A percentile compares a stretch with the other conserved stretches of the same genome.
These are phyloP conservation scores for Branchinecta sandiegonensis DNA, from an alignment of 2,888 invertebrate genomes.

Conservation along the genomic window DNA sequence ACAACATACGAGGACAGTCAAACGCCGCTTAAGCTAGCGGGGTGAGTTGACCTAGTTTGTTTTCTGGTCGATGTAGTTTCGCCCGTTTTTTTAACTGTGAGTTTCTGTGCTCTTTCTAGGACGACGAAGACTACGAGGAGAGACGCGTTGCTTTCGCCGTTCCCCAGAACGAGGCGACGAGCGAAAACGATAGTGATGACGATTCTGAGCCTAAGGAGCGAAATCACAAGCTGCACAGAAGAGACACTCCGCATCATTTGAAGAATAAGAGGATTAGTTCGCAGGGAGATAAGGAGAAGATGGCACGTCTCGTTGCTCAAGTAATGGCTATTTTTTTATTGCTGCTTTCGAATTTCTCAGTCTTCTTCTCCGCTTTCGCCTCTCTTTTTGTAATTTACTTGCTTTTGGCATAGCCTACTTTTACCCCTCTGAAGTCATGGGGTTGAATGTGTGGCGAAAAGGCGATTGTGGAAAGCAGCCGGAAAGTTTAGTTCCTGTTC, in stretches of 20 bases:
- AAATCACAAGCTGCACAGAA: constrained; percentile 58
- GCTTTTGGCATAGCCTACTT: not conserved
- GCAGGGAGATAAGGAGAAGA: constrained; percentile 29
- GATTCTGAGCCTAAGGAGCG: constrained; percentile 30
- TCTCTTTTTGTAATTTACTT: not conserved
- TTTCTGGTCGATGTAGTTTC: too few species aligned
- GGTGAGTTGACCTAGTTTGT: too few species aligned
- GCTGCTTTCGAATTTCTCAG: constrained; percentile 15
- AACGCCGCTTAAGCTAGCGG: too few species aligned
- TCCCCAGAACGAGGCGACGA: constrained; percentile 30
- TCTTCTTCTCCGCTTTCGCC: not conserved
- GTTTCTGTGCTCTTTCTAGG: too few species aligned
- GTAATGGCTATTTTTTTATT: not conserved
- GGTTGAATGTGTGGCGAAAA: too few species aligned
- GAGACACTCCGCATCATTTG: constrained; percentile 97
- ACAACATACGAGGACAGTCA: too few species aligned
- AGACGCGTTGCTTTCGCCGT: constrained; percentile 51
- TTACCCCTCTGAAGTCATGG: too few species aligned
- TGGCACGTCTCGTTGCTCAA: constrained; percentile 17
- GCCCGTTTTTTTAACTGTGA: too few species aligned
- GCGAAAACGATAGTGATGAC: constrained; percentile 22
- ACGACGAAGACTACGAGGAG: constrained; percentile 37
- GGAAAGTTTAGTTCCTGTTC: too few species aligned
- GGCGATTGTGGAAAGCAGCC: too few species aligned
- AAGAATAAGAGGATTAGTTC: constrained; percentile 87